A percentile compares a stretch with the other conserved stretches of the same genome.
Evolutionary conservation across 2,888 invertebrate species (phyloP).

Genomic region (Drosophila emarginata): DNA sequence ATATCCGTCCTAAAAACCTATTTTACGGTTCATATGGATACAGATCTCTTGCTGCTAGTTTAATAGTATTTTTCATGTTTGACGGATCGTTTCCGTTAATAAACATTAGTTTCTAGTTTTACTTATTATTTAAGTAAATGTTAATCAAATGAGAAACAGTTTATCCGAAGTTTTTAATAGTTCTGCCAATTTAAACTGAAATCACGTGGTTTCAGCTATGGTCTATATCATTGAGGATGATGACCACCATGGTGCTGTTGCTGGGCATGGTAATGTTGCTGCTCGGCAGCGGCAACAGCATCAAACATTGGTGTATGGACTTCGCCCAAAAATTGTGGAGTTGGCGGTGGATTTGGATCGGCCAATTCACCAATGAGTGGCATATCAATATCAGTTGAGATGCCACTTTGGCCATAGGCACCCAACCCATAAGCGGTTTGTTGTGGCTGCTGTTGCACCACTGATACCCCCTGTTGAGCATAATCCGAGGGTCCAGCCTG

Average conservation of each 20-base stretch:
- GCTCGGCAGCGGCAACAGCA: constrained; percentile 79
- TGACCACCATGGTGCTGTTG: constrained; percentile 71
- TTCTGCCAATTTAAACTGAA: constrained; percentile 76
- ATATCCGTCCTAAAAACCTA: no score
- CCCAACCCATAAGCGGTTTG: constrained; percentile 65
- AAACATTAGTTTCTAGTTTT: neutral
- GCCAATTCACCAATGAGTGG: constrained; percentile 77
- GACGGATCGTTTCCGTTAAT: no score
- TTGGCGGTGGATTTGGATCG: constrained; percentile 78
- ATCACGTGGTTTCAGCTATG: constrained; percentile 72
- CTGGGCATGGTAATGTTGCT: constrained; percentile 79
- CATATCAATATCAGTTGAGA: constrained; percentile 78
- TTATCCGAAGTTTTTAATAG: constrained; percentile 42
- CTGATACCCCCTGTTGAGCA: constrained; percentile 30
- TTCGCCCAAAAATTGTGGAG: constrained; percentile 79
- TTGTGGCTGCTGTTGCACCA: constrained; percentile 53
- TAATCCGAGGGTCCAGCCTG: constrained; percentile 53
- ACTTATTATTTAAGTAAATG: neutral
- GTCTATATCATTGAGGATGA: constrained; percentile 69
- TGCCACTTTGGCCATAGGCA: constrained; percentile 50
- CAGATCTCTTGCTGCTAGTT: no score
- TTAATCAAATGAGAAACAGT: neutral
- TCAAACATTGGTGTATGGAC: constrained; percentile 81
- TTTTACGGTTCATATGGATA: no score
- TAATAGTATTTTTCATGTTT: no score